Percentiles rank a stretch among this genome's conserved stretches.
Conservation (phyloP, 2,888 invertebrate species). For the Creontiades dilutus region DNA sequence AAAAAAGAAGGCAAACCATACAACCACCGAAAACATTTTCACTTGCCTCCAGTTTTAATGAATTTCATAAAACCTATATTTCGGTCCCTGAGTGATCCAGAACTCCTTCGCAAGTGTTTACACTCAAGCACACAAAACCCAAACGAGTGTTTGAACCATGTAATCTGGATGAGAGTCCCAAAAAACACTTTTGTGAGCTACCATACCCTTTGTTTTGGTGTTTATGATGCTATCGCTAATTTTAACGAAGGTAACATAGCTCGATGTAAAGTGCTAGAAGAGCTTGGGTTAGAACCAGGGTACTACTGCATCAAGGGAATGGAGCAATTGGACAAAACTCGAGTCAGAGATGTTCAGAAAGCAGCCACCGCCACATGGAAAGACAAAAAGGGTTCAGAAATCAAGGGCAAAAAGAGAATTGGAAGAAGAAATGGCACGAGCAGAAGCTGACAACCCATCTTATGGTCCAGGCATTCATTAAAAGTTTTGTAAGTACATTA, state of each 20-base stretch:
- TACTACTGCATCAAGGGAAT: background rate
- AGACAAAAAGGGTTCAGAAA: background rate
- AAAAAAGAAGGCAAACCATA: background rate
- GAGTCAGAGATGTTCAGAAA: background rate
- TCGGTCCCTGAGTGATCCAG: background rate
- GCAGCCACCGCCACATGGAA: background rate
- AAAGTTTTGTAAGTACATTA: background rate
- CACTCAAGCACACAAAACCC: background rate
- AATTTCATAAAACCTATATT: background rate
- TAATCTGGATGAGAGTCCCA: background rate
- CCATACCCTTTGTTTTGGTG: background rate
- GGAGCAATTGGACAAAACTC: background rate
- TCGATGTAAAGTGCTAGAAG: background rate
- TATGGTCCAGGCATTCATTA: background rate
- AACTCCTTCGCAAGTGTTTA: background rate
- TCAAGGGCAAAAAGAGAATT: background rate
- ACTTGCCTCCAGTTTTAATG: background rate
- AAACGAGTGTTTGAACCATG: background rate
- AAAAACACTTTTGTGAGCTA: background rate
- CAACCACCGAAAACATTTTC: conserved; percentile 11
- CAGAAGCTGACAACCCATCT: background rate
- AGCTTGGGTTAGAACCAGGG: background rate
- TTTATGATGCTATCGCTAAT: background rate
- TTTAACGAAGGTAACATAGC: background rate
- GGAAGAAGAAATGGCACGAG: background rate